phyloP scores from a whole-genome alignment of 1,140 invertebrate genomes.

The Pachypeltis micranthus region DNA sequence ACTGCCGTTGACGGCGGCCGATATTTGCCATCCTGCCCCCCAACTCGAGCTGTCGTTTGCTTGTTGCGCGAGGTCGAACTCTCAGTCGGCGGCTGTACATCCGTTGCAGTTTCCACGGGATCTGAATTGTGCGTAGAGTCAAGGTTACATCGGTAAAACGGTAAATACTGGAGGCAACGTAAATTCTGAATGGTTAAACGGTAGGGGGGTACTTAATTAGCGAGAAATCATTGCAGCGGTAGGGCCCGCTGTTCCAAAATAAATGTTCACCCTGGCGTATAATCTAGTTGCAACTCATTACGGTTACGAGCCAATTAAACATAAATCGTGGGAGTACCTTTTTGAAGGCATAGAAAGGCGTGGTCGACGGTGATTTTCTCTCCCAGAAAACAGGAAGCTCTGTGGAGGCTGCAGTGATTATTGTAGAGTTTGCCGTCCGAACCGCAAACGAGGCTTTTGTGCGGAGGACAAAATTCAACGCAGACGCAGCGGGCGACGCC shows the following conservation, averaged over 20 bases:
- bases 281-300: too few species aligned
- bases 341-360: conserved; percentile 26
- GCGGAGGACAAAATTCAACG: conserved; percentile 41
- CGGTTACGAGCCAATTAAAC: too few species aligned
- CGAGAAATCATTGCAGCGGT: too few species aligned
- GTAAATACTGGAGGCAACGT: too few species aligned
- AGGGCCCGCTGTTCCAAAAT: too few species aligned
- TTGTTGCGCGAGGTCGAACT: background rate
- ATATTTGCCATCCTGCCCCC: background rate
- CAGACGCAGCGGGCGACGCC: conserved; percentile 50
- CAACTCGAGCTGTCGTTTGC: background rate
- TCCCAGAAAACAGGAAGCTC: conserved; percentile 50
- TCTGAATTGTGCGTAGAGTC: background rate
- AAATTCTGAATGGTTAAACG: too few species aligned
- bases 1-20: background rate
- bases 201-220: too few species aligned
- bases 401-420: conserved; percentile 64
- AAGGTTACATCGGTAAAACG: too few species aligned
- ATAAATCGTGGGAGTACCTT: too few species aligned
- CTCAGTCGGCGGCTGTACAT: background rate
- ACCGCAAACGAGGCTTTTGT: conserved; percentile 49
- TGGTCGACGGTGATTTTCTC: conserved; percentile 44
- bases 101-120: background rate
- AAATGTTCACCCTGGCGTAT: too few species aligned
- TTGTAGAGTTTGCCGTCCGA: conserved; percentile 58